Evolutionary conservation across 1,140 invertebrate species (phyloP), one percentile per base, ranked within the genome.

Genomic region (Vollenhovia emeryi): DNA sequence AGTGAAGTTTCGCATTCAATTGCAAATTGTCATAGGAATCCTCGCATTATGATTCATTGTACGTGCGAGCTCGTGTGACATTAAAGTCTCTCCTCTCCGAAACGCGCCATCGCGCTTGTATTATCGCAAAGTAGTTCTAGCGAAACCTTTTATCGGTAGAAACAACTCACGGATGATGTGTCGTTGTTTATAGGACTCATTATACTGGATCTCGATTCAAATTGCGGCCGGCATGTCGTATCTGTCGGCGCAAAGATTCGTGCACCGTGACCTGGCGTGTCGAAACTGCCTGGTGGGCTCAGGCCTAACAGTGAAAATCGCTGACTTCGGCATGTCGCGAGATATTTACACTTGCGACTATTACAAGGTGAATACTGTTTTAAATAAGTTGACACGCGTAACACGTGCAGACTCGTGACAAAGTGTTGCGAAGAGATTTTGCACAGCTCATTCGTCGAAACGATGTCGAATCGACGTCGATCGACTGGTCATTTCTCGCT

Each of bases 281-380:
- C 96, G 98, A 85, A 99, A 99, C 94, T 98, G 98, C 92, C 95
- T 99, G 0, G 98, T 99, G 2, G 97, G 98, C 4, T 95, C 96
- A 2, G 96, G 97, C 64, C 95, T 98, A 3, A 94, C 96, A 0
- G 97, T 98, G 0, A 99, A 99, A 95, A 98, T 98, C 74, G 98
- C 98, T 0, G 98, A 99, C 93, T 98, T 99, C 93, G 98, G 98
- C 21, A 97, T 99, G 96, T 98, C 98, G 36, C 94, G 98, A 64
- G 97, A 98, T 92, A 97, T 99, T 8, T 98, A 99, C 94, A 98
- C 98, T 0, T 98, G 97, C 90, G 98, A 99, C 92, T 99, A 99
- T 94, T 99, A 99, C 93, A 98, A 98, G 95, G 97, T 98, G 94
- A 93, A 60, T 50, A 18, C 45, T 75, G 18, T 6, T 59, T 24